phyloP scores from a whole-genome alignment of 2,888 invertebrate species.

The Aphodius sticticus region DNA sequence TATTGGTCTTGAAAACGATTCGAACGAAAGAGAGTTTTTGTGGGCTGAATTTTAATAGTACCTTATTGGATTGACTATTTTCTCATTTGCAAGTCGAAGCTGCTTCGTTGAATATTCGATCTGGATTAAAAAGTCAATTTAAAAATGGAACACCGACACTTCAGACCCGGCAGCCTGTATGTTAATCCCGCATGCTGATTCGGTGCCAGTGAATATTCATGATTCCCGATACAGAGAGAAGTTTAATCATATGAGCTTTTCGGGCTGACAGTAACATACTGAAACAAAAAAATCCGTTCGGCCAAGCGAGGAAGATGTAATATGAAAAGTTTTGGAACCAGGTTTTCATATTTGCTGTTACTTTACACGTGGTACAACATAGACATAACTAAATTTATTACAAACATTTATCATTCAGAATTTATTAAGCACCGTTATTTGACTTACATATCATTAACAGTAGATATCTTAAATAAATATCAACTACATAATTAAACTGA shows the following conservation, averaged over 20 bases:
- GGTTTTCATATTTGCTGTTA: too few relatives aligned
- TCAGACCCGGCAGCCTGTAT: slow-evolving; percentile 16
- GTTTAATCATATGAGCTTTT: not conserved
- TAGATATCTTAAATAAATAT: too few relatives aligned
- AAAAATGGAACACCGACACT: slow-evolving; percentile 8
- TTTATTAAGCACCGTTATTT: too few relatives aligned
- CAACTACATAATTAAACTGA: too few relatives aligned
- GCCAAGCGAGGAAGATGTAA: too few relatives aligned
- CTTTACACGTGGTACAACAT: too few relatives aligned
- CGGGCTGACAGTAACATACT: not conserved
- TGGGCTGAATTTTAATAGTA: not conserved
- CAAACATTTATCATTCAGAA: too few relatives aligned
- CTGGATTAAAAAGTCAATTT: slow-evolving; percentile 26
- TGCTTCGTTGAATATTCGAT: slow-evolving; percentile 17
- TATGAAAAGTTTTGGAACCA: too few relatives aligned
- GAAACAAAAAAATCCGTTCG: too few relatives aligned
- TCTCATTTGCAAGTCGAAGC: not conserved
- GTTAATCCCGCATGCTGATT: not conserved
- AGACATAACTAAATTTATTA: too few relatives aligned
- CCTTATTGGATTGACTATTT: not conserved
- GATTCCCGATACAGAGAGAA: not conserved
- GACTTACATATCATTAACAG: too few relatives aligned
- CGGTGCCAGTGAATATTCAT: not conserved
- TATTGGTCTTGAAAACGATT: not conserved
- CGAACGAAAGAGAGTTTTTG: not conserved